Evolutionary conservation across 2,113 vertebrate genomes (phyloP), one percentile per base, ranked within the genome.

Genomic region (Daubentonia madagascariensis): DNA sequence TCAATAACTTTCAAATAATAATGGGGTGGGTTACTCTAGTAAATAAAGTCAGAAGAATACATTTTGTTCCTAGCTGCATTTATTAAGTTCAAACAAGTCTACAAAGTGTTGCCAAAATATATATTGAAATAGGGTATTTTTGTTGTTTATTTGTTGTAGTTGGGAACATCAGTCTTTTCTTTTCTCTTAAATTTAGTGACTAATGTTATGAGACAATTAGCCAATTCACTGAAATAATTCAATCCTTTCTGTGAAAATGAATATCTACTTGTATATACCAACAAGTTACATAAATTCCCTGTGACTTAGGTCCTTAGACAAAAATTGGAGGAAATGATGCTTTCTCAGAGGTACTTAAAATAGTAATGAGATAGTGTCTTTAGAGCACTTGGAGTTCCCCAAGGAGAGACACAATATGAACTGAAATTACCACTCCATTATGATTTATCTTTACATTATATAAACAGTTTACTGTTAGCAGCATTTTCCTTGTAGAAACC

Each of bases 371-470:
- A 80, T 57, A n/a, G 20, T 85, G 5, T 85, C 63, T 96, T 91
- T 78, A 78, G 50, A 92, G 84, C 22, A 73, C 48, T 92, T 80
- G 52, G 25, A 87, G 28, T 35, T 96, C 79, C 86, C 95, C 32
- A 43, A 87, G 78, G 91, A 97, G 65, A 95, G 52, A 67, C 59
- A 96, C 52, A 89, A 43, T 85, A 88, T 59, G 96, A 95, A 97
- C 63, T 84, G 85, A 96, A 91, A 97, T 96, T 92, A 92, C 91
- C 12, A 92, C 57, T 92, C 86, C 84, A 83, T 92, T 96, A 80
- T 92, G 89, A 96, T 85, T 96, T 96, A 87, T 81, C 85, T 96
- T 92, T 94, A 45, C 43, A 94, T 91, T 96, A 70, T 65, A 73
- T 72, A 97, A 97, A 89, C 92, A 87, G 45, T 81, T 97, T 85